Percentiles rank a stretch among this genome's conserved stretches.
These are phyloP conservation scores for Potorous gilbertii DNA, from an alignment of 2,797 vertebrate species.

Conservation along the genomic window DNA sequence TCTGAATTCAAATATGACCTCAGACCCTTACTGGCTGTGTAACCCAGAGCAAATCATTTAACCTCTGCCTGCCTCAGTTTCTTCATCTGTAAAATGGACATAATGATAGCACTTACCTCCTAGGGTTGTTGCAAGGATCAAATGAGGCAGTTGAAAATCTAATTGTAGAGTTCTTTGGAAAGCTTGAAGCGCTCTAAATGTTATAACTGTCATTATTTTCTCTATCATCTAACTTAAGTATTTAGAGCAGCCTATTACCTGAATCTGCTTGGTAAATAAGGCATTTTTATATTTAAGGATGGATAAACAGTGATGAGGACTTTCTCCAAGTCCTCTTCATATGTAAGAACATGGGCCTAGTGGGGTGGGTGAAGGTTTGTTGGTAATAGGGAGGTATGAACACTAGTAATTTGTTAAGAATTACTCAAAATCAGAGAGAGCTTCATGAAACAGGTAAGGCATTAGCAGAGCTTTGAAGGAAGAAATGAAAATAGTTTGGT, in stretches of 20 bases:
- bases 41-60: not conserved
- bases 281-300: not conserved
- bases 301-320: not conserved
- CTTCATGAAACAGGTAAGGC: not conserved
- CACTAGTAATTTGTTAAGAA: not conserved
- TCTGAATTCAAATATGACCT: not conserved
- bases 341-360: not conserved
- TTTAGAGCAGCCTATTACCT: not conserved
- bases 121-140: not conserved
- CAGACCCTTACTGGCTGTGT: not conserved
- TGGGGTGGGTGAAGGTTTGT: not conserved
- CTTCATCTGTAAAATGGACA: not conserved
- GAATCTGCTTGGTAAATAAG: not conserved
- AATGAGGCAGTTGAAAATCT: not conserved
- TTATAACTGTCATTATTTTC: not conserved
- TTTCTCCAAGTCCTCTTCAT: not conserved
- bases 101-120: not conserved
- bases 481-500: constrained; percentile 19
- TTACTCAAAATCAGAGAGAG: not conserved
- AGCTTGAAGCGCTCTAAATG: not conserved
- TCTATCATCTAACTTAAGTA: not conserved
- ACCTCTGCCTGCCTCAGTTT: not conserved
- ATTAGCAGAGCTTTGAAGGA: constrained; percentile 32
- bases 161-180: not conserved
- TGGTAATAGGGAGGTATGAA: not conserved